A percentile compares a stretch with the other conserved stretches of the same genome.
phyloP scores from a whole-genome alignment of 2,888 invertebrate species.

The Conomelus anceps region DNA sequence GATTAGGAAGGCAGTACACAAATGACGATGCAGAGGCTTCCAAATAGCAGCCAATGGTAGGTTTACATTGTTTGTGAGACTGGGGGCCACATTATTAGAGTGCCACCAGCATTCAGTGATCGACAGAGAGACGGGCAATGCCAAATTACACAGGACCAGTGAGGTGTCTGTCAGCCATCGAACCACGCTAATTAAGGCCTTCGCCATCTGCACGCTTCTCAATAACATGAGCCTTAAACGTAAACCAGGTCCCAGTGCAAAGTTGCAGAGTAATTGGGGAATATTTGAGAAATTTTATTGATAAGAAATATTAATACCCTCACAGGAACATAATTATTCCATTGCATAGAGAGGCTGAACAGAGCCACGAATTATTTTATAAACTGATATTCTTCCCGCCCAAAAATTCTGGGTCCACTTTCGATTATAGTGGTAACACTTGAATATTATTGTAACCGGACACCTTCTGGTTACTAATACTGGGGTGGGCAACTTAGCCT shows the following conservation, averaged over 20 bases:
- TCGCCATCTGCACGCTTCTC: background rate
- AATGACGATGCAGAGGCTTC: background rate
- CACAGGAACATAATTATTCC: too few species aligned
- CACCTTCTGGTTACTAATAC: too few species aligned
- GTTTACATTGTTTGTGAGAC: background rate
- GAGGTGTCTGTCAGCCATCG: background rate
- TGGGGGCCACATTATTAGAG: slow-evolving; percentile 13
- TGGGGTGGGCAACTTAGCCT: too few species aligned
- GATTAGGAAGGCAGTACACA: background rate
- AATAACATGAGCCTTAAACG: background rate
- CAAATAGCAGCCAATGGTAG: background rate
- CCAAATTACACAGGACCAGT: slow-evolving; percentile 9
- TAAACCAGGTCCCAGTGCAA: background rate
- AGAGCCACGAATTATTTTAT: too few species aligned
- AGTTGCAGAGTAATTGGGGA: too few species aligned
- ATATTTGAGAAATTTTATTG: too few species aligned
- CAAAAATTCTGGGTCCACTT: too few species aligned
- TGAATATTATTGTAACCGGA: too few species aligned
- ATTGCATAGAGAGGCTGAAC: too few species aligned
- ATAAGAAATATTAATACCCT: too few species aligned
- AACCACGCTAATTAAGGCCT: background rate
- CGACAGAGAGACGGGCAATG: background rate
- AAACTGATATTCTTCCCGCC: too few species aligned
- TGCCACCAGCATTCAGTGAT: slow-evolving; percentile 5
- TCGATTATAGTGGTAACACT: too few species aligned